A percentile compares a stretch with the other conserved stretches of the same genome.
These are phyloP conservation scores for Vulpes lagopus DNA, from an alignment of 2,113 vertebrate genomes.

Conservation along the genomic window DNA sequence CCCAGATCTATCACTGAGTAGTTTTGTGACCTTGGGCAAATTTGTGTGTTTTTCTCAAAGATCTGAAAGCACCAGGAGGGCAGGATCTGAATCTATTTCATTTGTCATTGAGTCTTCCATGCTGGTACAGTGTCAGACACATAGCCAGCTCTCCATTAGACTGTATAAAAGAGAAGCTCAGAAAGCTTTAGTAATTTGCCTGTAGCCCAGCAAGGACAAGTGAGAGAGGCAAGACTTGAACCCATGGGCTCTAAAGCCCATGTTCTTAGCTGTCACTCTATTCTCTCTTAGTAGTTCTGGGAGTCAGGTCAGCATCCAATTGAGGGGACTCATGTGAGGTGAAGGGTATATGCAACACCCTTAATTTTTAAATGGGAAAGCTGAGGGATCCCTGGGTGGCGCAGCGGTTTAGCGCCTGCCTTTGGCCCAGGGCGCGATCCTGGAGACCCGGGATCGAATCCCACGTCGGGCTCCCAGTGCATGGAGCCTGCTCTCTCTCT, in stretches of 20 bases:
- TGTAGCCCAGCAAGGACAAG: not conserved
- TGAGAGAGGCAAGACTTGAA: not conserved
- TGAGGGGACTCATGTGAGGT: not conserved
- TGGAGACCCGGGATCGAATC: no score
- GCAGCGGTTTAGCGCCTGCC: no score
- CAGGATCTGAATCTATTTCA: not conserved
- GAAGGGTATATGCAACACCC: not conserved
- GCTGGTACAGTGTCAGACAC: not conserved
- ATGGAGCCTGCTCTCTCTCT: no score
- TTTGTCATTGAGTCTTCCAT: not conserved
- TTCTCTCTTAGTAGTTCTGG: not conserved
- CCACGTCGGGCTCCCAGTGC: no score
- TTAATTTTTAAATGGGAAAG: conserved; percentile 9
- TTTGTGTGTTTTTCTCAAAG: conserved; percentile 39
- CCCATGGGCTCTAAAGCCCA: not conserved
- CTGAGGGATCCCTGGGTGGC: no score
- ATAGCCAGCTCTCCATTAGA: not conserved
- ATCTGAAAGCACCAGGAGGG: not conserved
- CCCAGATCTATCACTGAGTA: not conserved
- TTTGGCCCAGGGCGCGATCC: no score
- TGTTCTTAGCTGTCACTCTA: conserved; percentile 71
- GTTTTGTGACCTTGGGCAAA: conserved; percentile 55
- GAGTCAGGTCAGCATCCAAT: not conserved
- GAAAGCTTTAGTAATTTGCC: not conserved
- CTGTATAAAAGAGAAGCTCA: not conserved